A percentile compares a stretch with the other conserved stretches of the same genome.
phyloP scores from a whole-genome alignment of 2,888 invertebrate species.

The Megamerina dolium region DNA sequence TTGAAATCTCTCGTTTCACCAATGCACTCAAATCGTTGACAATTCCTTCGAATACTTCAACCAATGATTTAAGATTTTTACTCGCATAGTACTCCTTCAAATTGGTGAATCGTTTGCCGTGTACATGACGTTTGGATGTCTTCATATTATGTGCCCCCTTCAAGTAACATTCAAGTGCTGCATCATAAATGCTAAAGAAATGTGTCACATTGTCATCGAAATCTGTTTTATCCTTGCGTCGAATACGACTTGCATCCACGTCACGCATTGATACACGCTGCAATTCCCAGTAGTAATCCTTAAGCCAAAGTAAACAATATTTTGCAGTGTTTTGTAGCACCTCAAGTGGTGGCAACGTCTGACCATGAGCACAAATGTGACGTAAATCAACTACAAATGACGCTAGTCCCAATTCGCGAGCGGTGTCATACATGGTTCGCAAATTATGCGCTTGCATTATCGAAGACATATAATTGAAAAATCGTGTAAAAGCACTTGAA shows the following conservation, averaged over 20 bases:
- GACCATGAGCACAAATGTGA: constrained; percentile 48
- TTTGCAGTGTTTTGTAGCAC: constrained; percentile 35
- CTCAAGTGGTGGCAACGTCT: constrained; percentile 36
- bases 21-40: constrained; percentile 24
- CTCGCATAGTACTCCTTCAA: constrained; percentile 27
- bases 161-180: constrained; percentile 29
- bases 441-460: constrained; percentile 39
- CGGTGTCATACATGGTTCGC: constrained; percentile 46
- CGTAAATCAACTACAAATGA: constrained; percentile 47
- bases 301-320: constrained; percentile 44
- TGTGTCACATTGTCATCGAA: constrained; percentile 32
- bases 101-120: constrained; percentile 29
- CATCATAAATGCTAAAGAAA: constrained; percentile 37
- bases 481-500: constrained; percentile 44
- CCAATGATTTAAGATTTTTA: constrained; percentile 21
- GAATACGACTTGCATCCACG: constrained; percentile 32
- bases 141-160: constrained; percentile 33
- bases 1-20: constrained; percentile 27
- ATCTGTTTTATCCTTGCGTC: constrained; percentile 29
- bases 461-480: constrained; percentile 49
- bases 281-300: constrained; percentile 41
- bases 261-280: constrained; percentile 34
- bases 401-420: constrained; percentile 40
- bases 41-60: constrained; percentile 20
- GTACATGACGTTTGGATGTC: constrained; percentile 28